Evolutionary conservation across 2,113 vertebrate genomes (phyloP).

Genomic region (Pomatorhinus ruficollis): DNA sequence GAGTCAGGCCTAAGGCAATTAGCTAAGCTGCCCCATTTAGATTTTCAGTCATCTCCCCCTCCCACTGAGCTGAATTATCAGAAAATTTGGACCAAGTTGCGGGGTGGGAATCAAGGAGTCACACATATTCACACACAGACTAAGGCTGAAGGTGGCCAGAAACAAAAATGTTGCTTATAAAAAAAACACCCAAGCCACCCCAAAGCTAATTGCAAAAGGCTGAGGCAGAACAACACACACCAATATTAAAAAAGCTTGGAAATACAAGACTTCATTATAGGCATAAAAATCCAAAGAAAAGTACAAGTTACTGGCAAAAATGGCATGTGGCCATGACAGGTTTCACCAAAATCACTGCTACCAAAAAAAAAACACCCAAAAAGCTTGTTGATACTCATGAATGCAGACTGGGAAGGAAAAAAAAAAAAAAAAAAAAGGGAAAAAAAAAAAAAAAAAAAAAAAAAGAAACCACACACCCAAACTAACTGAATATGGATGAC

Average conservation of each 20-base stretch:
- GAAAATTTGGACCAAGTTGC: neutral
- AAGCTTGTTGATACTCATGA: neutral
- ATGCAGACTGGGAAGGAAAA: neutral
- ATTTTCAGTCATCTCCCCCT: neutral
- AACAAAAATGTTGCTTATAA: neutral
- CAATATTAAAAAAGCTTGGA: neutral
- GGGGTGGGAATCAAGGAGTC: neutral
- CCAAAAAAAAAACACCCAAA: neutral
- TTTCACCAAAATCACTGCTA: neutral
- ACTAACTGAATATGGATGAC: conserved; percentile 41
- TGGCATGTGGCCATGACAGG: neutral
- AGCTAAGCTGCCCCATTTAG: neutral
- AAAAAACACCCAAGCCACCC: neutral
- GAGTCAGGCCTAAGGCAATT: neutral
- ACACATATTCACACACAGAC: neutral
- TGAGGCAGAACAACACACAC: neutral
- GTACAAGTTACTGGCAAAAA: neutral
- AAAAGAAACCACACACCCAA: neutral
- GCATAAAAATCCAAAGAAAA: neutral
- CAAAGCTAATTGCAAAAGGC: neutral
- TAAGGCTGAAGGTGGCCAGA: neutral
- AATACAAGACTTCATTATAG: neutral
- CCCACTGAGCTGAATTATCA: neutral
- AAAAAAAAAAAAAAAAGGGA: neutral
- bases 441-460: neutral